A percentile compares a stretch with the other conserved stretches of the same genome.
Evolutionary conservation across 1,140 invertebrate genomes (phyloP).

Genomic region (Cyphomyrmex costatus): DNA sequence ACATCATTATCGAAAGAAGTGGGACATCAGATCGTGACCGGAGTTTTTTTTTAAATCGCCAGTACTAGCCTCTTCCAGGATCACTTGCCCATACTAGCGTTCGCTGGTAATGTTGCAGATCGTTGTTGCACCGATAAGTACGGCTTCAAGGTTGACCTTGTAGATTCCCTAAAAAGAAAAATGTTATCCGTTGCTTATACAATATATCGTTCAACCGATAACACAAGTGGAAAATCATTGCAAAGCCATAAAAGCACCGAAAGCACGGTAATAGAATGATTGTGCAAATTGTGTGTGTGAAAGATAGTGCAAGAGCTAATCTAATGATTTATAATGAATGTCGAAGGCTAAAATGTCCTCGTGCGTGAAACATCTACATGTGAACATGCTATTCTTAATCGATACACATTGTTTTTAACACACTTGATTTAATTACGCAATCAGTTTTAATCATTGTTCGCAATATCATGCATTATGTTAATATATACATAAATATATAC

Average conservation of each 20-base stretch:
- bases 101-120: constrained; percentile 91
- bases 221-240: background rate
- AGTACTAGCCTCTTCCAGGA: constrained; percentile 63
- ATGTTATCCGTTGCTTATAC: background rate
- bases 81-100: constrained; percentile 88
- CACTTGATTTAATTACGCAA: background rate
- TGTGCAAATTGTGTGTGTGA: background rate
- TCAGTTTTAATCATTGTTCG: background rate
- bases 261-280: constrained; percentile 38
- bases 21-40: constrained; percentile 25
- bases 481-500: constrained; percentile 37
- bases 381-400: constrained; percentile 2
- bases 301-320: constrained; percentile 13
- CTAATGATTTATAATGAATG: background rate
- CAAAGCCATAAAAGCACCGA: constrained; percentile 46
- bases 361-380: constrained; percentile 13
- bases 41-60: constrained; percentile 9
- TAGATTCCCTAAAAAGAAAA: constrained; percentile 89
- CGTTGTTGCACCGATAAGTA: constrained; percentile 90
- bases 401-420: background rate
- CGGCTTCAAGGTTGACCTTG: constrained; percentile 91
- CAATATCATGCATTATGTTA: constrained; percentile 31
- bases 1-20: background rate
- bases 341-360: constrained; percentile 6
- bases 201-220: background rate